phyloP scores from a whole-genome alignment of 2,888 invertebrate genomes.

The Aricia artaxerxes region DNA sequence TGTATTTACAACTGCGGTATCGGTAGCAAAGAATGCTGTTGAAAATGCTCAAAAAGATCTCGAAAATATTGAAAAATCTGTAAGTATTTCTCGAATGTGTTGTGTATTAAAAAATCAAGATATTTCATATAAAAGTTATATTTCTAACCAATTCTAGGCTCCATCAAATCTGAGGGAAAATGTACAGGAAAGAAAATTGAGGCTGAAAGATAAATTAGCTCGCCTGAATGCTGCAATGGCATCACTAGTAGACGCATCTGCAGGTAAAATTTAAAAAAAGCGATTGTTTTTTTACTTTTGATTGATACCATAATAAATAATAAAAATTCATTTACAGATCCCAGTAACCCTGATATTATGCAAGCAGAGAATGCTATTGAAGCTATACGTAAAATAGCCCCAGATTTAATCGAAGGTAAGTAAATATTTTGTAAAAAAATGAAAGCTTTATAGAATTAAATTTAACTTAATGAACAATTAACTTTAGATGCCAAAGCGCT shows the following conservation, averaged over 20 bases:
- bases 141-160: background rate
- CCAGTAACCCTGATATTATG: constrained; percentile 43
- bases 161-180: background rate
- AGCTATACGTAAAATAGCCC: constrained; percentile 44
- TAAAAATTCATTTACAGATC: constrained; percentile 39
- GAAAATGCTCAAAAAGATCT: constrained; percentile 45
- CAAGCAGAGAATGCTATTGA: constrained; percentile 43
- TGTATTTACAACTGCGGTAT: background rate
- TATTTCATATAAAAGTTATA: background rate
- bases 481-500: constrained; percentile 37
- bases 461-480: background rate
- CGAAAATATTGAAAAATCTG: constrained; percentile 32
- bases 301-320: background rate
- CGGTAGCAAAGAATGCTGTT: constrained; percentile 41
- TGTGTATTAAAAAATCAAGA: background rate
- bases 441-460: background rate
- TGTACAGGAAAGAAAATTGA: constrained; percentile 18
- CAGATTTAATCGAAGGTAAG: constrained; percentile 45
- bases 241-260: constrained; percentile 40
- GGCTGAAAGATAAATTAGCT: constrained; percentile 40
- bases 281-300: constrained; percentile 20
- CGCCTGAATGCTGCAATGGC: constrained; percentile 45
- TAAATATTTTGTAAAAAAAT: background rate
- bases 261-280: constrained; percentile 37
- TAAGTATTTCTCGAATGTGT: background rate